Evolutionary conservation across 2,113 vertebrate genomes (phyloP).

Genomic region (Neomonachus schauinslandi): DNA sequence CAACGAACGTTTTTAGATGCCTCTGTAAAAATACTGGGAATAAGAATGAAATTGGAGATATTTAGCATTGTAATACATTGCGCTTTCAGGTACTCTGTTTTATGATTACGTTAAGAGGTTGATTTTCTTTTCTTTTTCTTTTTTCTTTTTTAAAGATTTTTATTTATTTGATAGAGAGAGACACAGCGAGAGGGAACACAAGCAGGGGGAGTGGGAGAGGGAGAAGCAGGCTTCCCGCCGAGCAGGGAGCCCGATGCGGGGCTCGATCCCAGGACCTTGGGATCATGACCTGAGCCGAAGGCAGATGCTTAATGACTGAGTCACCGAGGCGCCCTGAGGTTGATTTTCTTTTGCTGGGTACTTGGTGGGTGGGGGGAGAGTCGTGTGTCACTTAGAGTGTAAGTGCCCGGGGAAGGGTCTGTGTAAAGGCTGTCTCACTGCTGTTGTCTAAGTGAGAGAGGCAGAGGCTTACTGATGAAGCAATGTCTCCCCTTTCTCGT

Average conservation of each 20-base stretch:
- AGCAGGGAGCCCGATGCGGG: too few species aligned
- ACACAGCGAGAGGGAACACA: too few species aligned
- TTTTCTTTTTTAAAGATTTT: too few species aligned
- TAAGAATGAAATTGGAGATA: slow-evolving; percentile 13
- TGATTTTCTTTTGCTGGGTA: neutral
- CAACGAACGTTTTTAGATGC: neutral
- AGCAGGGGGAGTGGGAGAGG: too few species aligned
- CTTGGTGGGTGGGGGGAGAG: neutral
- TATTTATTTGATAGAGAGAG: too few species aligned
- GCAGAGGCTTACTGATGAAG: neutral
- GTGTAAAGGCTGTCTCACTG: neutral
- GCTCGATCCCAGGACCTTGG: too few species aligned
- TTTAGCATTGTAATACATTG: neutral
- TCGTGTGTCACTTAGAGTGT: neutral
- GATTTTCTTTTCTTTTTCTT: neutral
- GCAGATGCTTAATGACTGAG: too few species aligned
- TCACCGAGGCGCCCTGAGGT: neutral
- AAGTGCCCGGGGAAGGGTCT: neutral
- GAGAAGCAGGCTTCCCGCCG: too few species aligned
- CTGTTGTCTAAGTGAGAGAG: neutral
- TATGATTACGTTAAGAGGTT: neutral
- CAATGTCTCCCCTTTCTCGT: neutral
- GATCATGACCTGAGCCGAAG: too few species aligned
- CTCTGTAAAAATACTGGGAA: neutral
- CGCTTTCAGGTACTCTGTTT: neutral